phyloP scores from a whole-genome alignment of 1,140 invertebrate species.

The Zaprionus vittiger region DNA sequence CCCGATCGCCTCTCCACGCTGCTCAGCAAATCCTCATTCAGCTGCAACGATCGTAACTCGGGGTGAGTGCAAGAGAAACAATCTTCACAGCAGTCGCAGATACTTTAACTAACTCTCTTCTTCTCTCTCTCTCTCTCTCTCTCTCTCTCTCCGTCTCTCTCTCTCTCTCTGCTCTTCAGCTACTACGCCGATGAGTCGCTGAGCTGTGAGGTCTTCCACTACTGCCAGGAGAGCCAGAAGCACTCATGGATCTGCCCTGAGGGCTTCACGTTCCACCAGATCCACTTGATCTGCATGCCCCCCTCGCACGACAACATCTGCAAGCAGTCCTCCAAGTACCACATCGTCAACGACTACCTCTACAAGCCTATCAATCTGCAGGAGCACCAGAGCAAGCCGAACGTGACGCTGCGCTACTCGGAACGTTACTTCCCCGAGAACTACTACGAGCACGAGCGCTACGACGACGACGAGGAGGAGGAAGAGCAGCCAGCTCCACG shows the following conservation, averaged over 20 bases:
- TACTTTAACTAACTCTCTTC: not conserved
- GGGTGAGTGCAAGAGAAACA: conserved; percentile 84
- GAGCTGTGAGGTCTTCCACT: conserved; percentile 96
- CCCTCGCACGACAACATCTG: conserved; percentile 95
- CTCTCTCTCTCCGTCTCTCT: not conserved
- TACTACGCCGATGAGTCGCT: conserved; percentile 96
- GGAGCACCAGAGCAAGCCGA: conserved; percentile 91
- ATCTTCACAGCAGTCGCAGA: not conserved
- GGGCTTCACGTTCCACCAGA: conserved; percentile 96
- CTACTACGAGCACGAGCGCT: conserved; percentile 89
- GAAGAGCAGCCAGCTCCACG: conserved; percentile 81
- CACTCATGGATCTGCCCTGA: conserved; percentile 97
- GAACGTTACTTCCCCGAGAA: conserved; percentile 92
- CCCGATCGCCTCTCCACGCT: conserved; percentile 92
- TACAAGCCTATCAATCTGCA: conserved; percentile 94
- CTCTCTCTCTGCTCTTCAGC: conserved; percentile 24
- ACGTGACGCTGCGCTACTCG: conserved; percentile 90
- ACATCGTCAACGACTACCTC: conserved; percentile 96
- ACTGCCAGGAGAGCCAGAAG: conserved; percentile 94
- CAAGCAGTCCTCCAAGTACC: conserved; percentile 94
- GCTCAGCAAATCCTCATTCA: conserved; percentile 93
- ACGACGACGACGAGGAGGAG: conserved; percentile 87
- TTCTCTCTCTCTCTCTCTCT: too few relatives aligned
- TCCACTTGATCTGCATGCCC: conserved; percentile 97
- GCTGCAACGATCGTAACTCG: conserved; percentile 91